Percentiles rank a stretch among this genome's conserved stretches.
Conservation (phyloP, 2,797 vertebrate genomes). For the Amblyopsis hoosieri region DNA sequence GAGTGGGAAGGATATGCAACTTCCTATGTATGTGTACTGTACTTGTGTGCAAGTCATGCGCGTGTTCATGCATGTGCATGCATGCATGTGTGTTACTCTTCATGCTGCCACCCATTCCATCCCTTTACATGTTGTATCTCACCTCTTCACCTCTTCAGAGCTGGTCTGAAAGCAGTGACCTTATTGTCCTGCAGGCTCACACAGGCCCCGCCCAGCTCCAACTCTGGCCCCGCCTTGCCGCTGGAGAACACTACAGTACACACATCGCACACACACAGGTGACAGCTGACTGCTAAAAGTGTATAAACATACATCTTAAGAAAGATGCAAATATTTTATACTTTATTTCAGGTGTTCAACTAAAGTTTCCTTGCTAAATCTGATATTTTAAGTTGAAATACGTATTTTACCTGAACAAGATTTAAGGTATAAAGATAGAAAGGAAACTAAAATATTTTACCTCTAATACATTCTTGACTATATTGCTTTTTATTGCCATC, state of each 20-base stretch:
- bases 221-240: constrained; percentile 73
- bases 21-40: constrained; percentile 14
- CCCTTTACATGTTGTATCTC: constrained; percentile 57
- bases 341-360: too few species aligned
- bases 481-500: too few species aligned
- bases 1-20: too few species aligned
- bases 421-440: too few species aligned
- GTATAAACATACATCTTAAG: background rate
- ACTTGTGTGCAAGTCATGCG: background rate
- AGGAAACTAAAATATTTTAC: too few species aligned
- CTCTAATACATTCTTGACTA: too few species aligned
- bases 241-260: constrained; percentile 75
- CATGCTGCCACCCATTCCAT: constrained; percentile 30
- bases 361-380: too few species aligned
- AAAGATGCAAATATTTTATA: too few species aligned
- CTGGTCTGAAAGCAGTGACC: constrained; percentile 86
- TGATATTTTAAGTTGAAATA: too few species aligned
- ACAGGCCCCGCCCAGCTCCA: constrained; percentile 78
- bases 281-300: background rate
- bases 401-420: too few species aligned
- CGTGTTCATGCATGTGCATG: background rate
- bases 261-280: background rate
- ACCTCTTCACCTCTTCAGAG: constrained; percentile 91
- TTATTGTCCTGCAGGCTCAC: constrained; percentile 78
- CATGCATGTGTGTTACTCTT: constrained; percentile 6